These are phyloP conservation scores for Myripristis murdjan DNA, from an alignment of 2,797 vertebrate genomes.

Conservation along the genomic window DNA sequence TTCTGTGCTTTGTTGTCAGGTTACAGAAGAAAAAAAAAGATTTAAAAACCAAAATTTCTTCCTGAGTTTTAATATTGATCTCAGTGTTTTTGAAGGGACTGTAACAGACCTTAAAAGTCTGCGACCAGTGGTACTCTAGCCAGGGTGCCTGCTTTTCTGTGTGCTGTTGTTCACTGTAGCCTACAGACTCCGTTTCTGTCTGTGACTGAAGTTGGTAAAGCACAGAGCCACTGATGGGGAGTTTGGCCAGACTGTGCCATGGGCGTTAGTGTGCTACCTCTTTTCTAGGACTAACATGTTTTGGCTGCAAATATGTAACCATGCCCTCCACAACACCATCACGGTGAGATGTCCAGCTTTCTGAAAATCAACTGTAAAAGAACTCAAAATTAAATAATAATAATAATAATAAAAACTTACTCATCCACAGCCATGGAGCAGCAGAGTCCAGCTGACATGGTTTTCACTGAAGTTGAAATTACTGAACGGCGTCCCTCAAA, in stretches of 20 bases:
- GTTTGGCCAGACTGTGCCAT: conserved; percentile 36
- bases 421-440: not conserved
- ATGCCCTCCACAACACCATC: conserved; percentile 1
- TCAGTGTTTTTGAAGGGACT: conserved; percentile 25
- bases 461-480: conserved; percentile 10
- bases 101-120: conserved; percentile 8
- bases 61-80: conserved; percentile 43
- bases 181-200: conserved; percentile 11
- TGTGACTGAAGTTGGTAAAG: conserved; percentile 21
- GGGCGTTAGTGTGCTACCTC: conserved; percentile 69
- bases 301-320: conserved; percentile 15
- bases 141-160: conserved; percentile 1
- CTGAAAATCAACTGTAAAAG: not conserved
- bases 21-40: conserved; percentile 39
- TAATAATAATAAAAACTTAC: too few relatives aligned
- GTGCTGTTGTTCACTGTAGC: not conserved
- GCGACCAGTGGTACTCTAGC: conserved; percentile 1
- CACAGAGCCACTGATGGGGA: conserved; percentile 32
- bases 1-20: conserved; percentile 64
- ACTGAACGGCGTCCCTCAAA: conserved; percentile 2
- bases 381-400: not conserved
- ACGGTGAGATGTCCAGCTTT: conserved; percentile 11
- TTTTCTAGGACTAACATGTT: conserved; percentile 51
- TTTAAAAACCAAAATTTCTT: conserved; percentile 61
- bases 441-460: not conserved